Evolutionary conservation across 2,113 vertebrate genomes (phyloP), one percentile per base, ranked within the genome.

Genomic region (Gadus macrocephalus): DNA sequence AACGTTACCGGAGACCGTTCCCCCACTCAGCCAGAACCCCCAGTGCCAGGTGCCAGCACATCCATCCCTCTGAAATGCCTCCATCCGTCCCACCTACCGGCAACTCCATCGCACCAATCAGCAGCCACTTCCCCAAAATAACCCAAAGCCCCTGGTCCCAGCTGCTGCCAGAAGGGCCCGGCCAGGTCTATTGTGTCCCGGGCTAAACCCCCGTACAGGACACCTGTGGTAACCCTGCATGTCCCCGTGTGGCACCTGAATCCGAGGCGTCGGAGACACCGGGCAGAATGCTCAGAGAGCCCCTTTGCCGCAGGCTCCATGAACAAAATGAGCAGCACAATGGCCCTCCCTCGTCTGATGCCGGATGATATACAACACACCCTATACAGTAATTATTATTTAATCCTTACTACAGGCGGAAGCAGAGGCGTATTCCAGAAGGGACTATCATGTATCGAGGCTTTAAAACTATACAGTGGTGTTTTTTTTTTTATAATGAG

Each of bases 21-120:
- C 81, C 82, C 84, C 86, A 85, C 79, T 88, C 79, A 83, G 84
- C 85, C 88, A 90, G 86, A 82, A 86, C 87, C 86, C 88, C 80
- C 80, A 86, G 82, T 84, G 85, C 84, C 81, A 85, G 83, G 86
- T 90, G 90, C 90, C 90, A 91, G 77, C 82, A 86, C 85, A 89
- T 90, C 87, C 86, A 89, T 90, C 88, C 84, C 80, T 77, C 78
- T 75, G 83, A 85, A 85, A 83, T 84, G 83, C 78, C 20, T 80
- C 82, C 85, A 73, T 81, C 67, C 69, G 22, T 78, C 81, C 81
- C 83, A 82, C 72, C 78, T 82, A 77, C 84, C 74, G 76, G 73
- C 82, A 83, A 81, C 75, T 83, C 77, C 85, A 73, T 85, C 78
- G 69, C 72, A 81, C 74, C 83, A 82, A 81, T 86, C 83, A 84